Conservation (phyloP, 1,140 invertebrate genomes). For the Pseudomyrmex flavicornis region DNA sequence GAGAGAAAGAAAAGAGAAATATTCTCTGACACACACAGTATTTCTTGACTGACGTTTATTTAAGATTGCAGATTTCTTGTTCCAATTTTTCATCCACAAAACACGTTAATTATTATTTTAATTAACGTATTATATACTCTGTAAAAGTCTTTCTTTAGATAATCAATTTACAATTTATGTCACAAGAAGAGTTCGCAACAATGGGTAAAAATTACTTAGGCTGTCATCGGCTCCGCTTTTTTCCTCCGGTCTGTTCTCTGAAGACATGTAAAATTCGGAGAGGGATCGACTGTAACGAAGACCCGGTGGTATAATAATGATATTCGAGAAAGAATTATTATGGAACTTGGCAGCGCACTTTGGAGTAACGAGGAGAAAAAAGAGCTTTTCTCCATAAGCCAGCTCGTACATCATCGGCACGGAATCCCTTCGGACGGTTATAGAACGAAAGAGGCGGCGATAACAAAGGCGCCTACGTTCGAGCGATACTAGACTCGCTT, state of each 20-base stretch:
- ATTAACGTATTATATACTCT: no score
- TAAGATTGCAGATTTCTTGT: not conserved
- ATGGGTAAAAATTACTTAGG: not conserved
- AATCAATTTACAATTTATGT: no score
- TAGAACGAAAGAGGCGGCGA: conserved; percentile 74
- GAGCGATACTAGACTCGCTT: conserved; percentile 58
- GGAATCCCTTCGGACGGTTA: conserved; percentile 74
- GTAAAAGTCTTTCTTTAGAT: no score
- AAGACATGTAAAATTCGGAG: conserved; percentile 14
- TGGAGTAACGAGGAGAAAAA: conserved; percentile 76
- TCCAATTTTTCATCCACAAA: not conserved
- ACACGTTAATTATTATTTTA: not conserved
- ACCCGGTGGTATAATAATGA: conserved; percentile 72
- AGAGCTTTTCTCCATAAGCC: conserved; percentile 73
- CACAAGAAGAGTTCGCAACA: not conserved
- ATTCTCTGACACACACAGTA: not conserved
- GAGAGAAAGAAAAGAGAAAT: not conserved
- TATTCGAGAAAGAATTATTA: conserved; percentile 79
- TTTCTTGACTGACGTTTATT: not conserved
- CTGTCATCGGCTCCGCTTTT: not conserved
- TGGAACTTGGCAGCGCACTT: conserved; percentile 74
- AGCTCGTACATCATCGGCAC: conserved; percentile 75
- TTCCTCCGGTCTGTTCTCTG: conserved; percentile 38
- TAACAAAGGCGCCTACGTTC: conserved; percentile 71
- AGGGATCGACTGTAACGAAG: conserved; percentile 66